Evolutionary conservation across 2,888 invertebrate species (phyloP), one percentile per base, ranked within the genome.

Genomic region (Himalopsyche tibetana): DNA sequence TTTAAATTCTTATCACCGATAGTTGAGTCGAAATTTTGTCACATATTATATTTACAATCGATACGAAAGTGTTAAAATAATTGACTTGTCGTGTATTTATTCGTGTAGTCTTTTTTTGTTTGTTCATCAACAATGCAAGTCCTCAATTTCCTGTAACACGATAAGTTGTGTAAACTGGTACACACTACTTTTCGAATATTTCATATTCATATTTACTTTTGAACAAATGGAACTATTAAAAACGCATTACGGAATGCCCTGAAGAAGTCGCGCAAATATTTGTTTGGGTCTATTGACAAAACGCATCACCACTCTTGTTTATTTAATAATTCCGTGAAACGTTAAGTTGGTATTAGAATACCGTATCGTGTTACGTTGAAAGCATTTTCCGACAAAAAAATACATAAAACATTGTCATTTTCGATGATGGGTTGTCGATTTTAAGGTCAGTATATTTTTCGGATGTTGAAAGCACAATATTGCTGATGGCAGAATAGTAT

Each of bases 211-310:
- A 85, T 85, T 85, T 80, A 74, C 82, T 85, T 85, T 74, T 69
- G 42, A 82, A 85, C 82, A 63, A 56, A 82, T 82, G 85, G 74
- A 74, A 82, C 74, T 82, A 85, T 85, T 82, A 82, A 82, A 85
- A 85, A 74, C 85, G 82, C 85, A 85, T 85, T 85, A 85, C 69
- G 82, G 51, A 82, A 74, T 85, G 82, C 82, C 80, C 85, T 85
- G 82, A 82, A 82, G 74, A 74, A 74, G 84, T 69, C 51, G 36
- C 55, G 85, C 74, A 85, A 85, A 85, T 85, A 85, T 85, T 85
- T 74, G 85, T 63, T 82, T 11, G 82, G 85, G 85, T 17, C 42
- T 85, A 82, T 85, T 85, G 82, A 82, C 82, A 69, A 63, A 85
- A 82, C 85, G 81, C 81, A 84, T 84, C 84, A 80, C 84, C 40